Conservation (phyloP, 2,888 invertebrate species). For the Heteromyza rotundicornis region DNA sequence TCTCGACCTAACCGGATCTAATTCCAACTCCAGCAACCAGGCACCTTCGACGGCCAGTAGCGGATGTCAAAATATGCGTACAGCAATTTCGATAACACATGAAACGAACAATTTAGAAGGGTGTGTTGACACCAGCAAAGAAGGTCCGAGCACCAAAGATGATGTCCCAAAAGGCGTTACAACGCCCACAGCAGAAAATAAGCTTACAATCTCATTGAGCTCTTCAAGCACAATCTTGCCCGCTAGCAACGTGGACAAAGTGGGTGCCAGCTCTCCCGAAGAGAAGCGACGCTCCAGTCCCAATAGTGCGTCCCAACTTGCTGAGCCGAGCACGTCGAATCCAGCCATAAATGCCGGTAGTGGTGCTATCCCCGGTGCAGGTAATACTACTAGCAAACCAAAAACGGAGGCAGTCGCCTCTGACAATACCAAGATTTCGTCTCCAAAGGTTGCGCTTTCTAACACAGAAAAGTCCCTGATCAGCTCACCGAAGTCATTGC, state of each 20-base stretch:
- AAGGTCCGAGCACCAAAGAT: conserved; percentile 34
- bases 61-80: conserved; percentile 33
- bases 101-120: conserved; percentile 55
- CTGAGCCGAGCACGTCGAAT: conserved; percentile 40
- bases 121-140: conserved; percentile 43
- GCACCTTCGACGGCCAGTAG: conserved; percentile 50
- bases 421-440: conserved; percentile 32
- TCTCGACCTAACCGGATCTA: conserved; percentile 59
- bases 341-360: conserved; percentile 18
- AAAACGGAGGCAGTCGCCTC: conserved; percentile 21
- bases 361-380: conserved; percentile 26
- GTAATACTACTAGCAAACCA: conserved; percentile 41
- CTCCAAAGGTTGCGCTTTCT: not conserved
- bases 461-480: conserved; percentile 6
- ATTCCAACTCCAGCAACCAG: conserved; percentile 59
- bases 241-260: conserved; percentile 31
- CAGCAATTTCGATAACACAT: conserved; percentile 38
- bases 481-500: not conserved
- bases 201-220: conserved; percentile 40
- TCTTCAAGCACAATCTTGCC: conserved; percentile 14
- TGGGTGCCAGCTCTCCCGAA: conserved; percentile 41
- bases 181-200: conserved; percentile 47
- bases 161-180: conserved; percentile 38
- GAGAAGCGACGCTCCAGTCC: conserved; percentile 42
- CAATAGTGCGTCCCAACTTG: conserved; percentile 37